These are phyloP conservation scores for Schrankia costaestrigalis DNA, from an alignment of 2,888 invertebrate species.

Conservation along the genomic window DNA sequence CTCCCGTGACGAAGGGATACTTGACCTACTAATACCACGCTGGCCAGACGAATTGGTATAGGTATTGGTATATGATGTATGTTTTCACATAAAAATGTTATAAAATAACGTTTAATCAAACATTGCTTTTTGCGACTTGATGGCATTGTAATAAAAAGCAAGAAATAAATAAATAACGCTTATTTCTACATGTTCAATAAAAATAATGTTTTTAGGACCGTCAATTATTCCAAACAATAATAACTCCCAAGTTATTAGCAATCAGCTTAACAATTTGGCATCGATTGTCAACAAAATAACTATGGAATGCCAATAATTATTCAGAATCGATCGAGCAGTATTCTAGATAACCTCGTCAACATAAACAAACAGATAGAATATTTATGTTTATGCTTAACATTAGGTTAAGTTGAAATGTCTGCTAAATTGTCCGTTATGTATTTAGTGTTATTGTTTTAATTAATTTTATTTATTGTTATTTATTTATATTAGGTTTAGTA, in stretches of 20 bases:
- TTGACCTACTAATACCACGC: no score
- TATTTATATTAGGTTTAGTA: neutral
- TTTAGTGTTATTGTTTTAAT: slow-evolving; percentile 7
- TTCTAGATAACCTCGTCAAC: slow-evolving; percentile 7
- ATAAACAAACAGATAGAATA: slow-evolving; percentile 21
- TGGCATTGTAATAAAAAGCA: no score
- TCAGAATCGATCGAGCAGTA: slow-evolving; percentile 9
- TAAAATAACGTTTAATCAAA: no score
- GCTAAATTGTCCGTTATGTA: slow-evolving; percentile 8
- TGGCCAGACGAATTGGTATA: no score
- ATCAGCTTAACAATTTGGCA: neutral
- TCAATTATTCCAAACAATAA: neutral
- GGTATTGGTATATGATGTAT: no score
- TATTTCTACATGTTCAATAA: no score
- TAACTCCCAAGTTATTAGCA: slow-evolving; percentile 1
- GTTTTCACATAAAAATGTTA: no score
- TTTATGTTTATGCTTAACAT: slow-evolving; percentile 6
- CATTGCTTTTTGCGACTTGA: no score
- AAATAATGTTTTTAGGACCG: no score
- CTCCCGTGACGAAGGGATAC: no score
- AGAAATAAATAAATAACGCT: no score
- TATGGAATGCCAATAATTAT: slow-evolving; percentile 3
- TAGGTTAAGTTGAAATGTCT: slow-evolving; percentile 8
- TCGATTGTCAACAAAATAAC: neutral
- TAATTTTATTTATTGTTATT: slow-evolving; percentile 1